Evolutionary conservation across 2,888 invertebrate genomes (phyloP), one percentile per base, ranked within the genome.

Genomic region (Drosophila testacea): DNA sequence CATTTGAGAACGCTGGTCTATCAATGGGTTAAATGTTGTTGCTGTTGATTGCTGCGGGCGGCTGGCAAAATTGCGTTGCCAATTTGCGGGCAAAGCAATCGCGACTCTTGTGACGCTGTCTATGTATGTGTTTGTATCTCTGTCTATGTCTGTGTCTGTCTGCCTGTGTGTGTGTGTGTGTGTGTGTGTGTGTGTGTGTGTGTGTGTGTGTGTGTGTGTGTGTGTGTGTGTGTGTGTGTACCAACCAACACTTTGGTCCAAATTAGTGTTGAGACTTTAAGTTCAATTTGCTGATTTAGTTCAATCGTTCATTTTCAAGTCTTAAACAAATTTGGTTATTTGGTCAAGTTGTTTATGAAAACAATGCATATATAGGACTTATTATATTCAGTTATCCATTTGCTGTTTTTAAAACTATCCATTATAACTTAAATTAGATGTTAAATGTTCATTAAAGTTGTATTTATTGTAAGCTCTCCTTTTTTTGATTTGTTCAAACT

Each of bases 21-120:
- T 62, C 47, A 65, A 73, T 65, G 76, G 77, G 73, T 72, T 73
- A 79, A 77, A 78, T 74, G 57, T 64, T 71, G 56, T 47, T 64
- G 75, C 71, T 67, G 56, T 69, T 69, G 69, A 73, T 62, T 62
- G 78, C 79, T 69, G 76, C 79, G 65, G 79, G 75, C 79, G 59
- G 57, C 73, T 72, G 65, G 44, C 68, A 51, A 81, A 81, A 76
- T 81, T 83, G 82, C 76, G 77, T 81, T 81, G 81, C 67, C 68
- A 81, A 81, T 81, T 81, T 81, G 81, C 62, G 77, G 69, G 56
- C 77, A 61, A 42, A 50, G 57, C 72, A 75, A 75, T 71, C 57
- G 61, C 62, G 48, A 38, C 48, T 39, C 41, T 32, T n/a, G 34
- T 27, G 38, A 27, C 38, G 10, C 34, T 36, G 32, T 48, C 38